Evolutionary conservation across 2,113 vertebrate genomes (phyloP).

Genomic region (Diglossa brunneiventris): DNA sequence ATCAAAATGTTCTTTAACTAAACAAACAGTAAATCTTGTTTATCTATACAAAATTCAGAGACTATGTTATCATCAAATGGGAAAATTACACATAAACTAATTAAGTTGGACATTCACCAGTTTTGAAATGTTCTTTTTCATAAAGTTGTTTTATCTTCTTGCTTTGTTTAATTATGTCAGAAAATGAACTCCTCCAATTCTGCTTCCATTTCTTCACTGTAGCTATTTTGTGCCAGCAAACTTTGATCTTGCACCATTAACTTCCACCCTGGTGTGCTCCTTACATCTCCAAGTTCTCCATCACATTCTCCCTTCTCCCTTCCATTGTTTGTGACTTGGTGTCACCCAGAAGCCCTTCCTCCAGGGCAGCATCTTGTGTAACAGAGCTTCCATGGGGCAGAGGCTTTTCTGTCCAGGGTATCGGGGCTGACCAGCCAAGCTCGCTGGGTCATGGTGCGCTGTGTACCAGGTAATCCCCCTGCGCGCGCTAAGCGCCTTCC

Average conservation of each 20-base stretch:
- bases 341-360: neutral
- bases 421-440: neutral
- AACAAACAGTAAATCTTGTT: neutral
- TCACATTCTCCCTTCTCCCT: neutral
- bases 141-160: neutral
- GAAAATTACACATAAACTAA: neutral
- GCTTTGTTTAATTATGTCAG: neutral
- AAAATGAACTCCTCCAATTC: neutral
- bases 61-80: neutral
- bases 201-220: neutral
- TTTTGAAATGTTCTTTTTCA: neutral
- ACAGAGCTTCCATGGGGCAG: neutral
- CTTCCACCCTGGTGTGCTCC: neutral
- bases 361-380: neutral
- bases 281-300: neutral
- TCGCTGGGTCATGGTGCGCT: rapidly evolving
- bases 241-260: neutral
- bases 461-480: rapidly evolving
- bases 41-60: neutral
- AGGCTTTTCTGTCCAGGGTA: neutral
- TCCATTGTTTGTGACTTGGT: neutral
- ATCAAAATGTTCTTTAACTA: neutral
- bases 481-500: rapidly evolving
- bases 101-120: neutral
- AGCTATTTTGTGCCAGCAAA: neutral